Conservation (phyloP, 2,888 invertebrate genomes). For the Amphipoea lucens region DNA sequence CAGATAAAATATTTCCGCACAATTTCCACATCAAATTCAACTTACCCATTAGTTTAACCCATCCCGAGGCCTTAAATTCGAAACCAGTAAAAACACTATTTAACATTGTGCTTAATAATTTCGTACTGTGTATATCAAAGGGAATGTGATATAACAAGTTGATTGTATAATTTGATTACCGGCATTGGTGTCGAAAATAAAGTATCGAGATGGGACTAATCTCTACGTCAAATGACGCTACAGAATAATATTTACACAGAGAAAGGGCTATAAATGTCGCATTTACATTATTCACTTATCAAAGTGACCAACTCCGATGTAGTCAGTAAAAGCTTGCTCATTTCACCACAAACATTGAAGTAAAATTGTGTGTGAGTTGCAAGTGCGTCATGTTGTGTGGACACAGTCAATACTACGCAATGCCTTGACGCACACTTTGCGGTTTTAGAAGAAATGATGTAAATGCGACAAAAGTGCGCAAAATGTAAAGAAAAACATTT, state of each 20-base stretch:
- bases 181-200: conserved; percentile 9
- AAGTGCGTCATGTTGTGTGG: conserved; percentile 23
- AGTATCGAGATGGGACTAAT: neutral
- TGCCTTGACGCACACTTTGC: conserved; percentile 25
- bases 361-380: neutral
- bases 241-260: conserved; percentile 31
- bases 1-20: neutral
- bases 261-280: conserved; percentile 15
- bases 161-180: neutral
- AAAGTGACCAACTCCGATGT: conserved; percentile 1
- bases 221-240: conserved; percentile 10
- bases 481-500: conserved; percentile 5
- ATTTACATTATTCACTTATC: conserved; percentile 28
- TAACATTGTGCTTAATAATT: neutral
- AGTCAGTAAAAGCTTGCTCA: conserved; percentile 18
- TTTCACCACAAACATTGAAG: conserved; percentile 15
- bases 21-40: neutral
- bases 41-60: neutral
- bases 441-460: conserved; percentile 3
- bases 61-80: neutral
- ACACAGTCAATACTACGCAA: conserved; percentile 2
- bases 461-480: conserved; percentile 18
- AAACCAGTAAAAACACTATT: neutral
- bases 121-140: neutral
- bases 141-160: conserved; percentile 3